These are phyloP conservation scores for Reticulitermes speratus DNA, from an alignment of 1,140 invertebrate species.

Conservation along the genomic window DNA sequence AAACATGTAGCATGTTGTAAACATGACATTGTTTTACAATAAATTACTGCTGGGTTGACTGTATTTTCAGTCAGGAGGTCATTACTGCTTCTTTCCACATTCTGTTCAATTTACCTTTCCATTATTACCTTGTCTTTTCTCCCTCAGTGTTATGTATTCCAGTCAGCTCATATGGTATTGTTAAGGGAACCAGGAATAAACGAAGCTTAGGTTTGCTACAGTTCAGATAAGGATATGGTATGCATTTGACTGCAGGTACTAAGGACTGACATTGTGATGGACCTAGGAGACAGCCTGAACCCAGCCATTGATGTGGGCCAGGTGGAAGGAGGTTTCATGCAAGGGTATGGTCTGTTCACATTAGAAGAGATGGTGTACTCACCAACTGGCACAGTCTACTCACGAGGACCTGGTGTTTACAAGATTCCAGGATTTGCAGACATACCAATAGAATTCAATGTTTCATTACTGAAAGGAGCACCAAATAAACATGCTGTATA, in stretches of 20 bases:
- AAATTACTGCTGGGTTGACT: no score
- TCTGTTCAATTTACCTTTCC: no score
- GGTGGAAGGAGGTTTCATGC: conserved; percentile 90
- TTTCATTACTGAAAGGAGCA: conserved; percentile 82
- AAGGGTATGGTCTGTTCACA: conserved; percentile 90
- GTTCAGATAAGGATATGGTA: no score
- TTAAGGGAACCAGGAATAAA: no score
- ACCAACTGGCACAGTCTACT: conserved; percentile 76
- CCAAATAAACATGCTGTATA: conserved; percentile 88
- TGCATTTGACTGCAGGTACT: conserved; percentile 58
- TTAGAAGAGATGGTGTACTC: conserved; percentile 87
- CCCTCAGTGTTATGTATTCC: no score
- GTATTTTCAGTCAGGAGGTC: no score
- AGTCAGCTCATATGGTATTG: no score
- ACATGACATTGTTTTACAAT: no score
- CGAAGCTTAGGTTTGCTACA: no score
- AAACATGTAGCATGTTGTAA: no score
- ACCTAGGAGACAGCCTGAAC: conserved; percentile 88
- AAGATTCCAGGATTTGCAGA: conserved; percentile 90
- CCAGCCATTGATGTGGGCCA: conserved; percentile 96
- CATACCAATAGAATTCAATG: conserved; percentile 90
- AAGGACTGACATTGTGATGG: conserved; percentile 93
- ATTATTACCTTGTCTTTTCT: no score
- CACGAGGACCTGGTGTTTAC: conserved; percentile 87
- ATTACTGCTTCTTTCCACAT: no score